A percentile compares a stretch with the other conserved stretches of the same genome.
Conservation (phyloP, 2,113 vertebrate species). For the Oreocharis arfaki region DNA sequence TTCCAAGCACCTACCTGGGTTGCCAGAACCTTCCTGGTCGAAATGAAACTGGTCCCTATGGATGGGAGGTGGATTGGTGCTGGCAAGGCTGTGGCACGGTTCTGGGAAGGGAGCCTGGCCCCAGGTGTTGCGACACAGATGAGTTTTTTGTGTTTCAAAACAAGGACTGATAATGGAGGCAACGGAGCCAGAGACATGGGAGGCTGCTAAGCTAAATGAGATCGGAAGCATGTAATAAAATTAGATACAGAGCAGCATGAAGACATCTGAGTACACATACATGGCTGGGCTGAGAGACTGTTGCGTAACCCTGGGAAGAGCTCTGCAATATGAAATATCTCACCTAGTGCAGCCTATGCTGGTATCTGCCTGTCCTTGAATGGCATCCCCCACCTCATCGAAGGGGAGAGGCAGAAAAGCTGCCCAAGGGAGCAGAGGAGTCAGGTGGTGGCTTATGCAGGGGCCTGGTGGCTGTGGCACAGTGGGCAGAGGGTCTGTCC, state of each 20-base stretch:
- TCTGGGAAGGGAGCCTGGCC: background rate
- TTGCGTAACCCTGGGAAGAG: background rate
- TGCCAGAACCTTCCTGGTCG: background rate
- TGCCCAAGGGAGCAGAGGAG: background rate
- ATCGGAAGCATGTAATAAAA: constrained; percentile 50
- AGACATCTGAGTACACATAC: constrained; percentile 4
- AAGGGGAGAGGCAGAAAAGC: background rate
- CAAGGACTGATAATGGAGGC: constrained; percentile 37
- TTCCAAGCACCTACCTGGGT: background rate
- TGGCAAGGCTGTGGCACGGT: accelerated
- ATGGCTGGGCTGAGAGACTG: background rate
- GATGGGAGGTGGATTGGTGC: background rate
- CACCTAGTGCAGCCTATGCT: background rate
- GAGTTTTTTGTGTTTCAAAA: constrained; percentile 44
- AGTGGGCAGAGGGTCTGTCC: background rate
- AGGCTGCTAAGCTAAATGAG: constrained; percentile 39
- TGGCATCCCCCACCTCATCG: accelerated
- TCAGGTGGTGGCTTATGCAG: background rate
- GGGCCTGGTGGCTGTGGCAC: background rate
- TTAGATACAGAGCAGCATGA: constrained; percentile 1
- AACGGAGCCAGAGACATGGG: background rate
- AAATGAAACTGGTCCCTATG: accelerated
- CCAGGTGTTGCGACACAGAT: background rate
- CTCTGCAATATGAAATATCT: background rate
- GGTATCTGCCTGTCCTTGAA: background rate